Conservation (phyloP, 2,797 vertebrate genomes). For the Columba guinea region DNA sequence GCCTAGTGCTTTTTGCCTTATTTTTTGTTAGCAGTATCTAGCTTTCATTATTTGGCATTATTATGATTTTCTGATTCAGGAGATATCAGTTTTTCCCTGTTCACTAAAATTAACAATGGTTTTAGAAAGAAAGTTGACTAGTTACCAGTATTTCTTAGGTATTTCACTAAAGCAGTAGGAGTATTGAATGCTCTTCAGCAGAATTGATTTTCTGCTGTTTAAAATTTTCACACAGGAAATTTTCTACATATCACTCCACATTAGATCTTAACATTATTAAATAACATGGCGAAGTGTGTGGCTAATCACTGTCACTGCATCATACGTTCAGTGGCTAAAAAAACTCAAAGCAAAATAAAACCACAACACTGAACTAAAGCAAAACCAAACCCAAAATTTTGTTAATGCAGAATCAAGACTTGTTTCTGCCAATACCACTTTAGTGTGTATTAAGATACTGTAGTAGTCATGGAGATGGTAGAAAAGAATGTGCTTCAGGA, state of each 20-base stretch:
- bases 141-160: constrained; percentile 2
- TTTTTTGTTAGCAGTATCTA: background rate
- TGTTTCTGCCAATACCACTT: background rate
- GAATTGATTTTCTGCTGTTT: background rate
- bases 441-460: constrained; percentile 15
- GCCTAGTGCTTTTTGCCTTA: background rate
- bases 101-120: background rate
- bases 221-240: background rate
- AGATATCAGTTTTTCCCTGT: background rate
- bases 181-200: background rate
- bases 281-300: background rate
- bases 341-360: background rate
- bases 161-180: constrained; percentile 12
- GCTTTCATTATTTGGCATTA: background rate
- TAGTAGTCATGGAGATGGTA: constrained; percentile 53
- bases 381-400: background rate
- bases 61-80: background rate
- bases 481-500: constrained; percentile 58
- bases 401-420: background rate
- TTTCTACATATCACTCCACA: background rate
- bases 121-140: background rate
- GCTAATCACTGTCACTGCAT: background rate
- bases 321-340: background rate
- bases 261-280: background rate
- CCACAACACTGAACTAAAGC: background rate